Base-by-base conservation (phyloP, 2,113 vertebrate genomes). In the Stercorarius parasiticus region DNA sequence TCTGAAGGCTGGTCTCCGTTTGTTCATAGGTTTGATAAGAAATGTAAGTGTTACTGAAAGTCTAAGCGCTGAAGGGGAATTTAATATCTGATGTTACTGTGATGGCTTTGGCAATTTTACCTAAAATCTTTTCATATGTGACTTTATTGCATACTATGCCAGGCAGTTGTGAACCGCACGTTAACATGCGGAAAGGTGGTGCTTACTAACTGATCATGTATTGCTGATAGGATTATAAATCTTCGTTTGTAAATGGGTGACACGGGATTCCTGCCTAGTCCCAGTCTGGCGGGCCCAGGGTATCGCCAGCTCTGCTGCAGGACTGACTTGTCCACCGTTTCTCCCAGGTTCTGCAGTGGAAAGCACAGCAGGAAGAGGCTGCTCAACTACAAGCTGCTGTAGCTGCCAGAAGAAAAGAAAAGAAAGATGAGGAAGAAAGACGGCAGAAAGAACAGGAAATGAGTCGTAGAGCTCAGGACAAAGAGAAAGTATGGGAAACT, bases 331-430 rank as follows among this genome's bases (percentile, higher is more conserved):
- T 82, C 69, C 25, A 69, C 74, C 5, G 1, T 67, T 90, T 82
- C 85, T 84, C 97, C 64, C 95, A 99, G 99, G 98, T 99, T 93
- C 97, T 98, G 53, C 98, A 98, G 58, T 99, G 99, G 99, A 98
- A 97, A 88, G 97, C 95, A 45, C 98, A 98, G 86, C 99, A 99
- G 97, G 98, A 99, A 96, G 99, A 99, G 97, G 97, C 98, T 91
- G 97, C 98, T 11, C 97, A 92, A 90, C 96, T 99, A 47, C 99
- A 99, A 97, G 98, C 98, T 92, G 98, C 98, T 78, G 97, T 99
- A 73, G 98, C 98, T 96, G 97, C 98, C 64, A 97, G 98, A 96
- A 98, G 97, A 92, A 98, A 97, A 85, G 98, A 98, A 91, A 98
- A 98, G 92, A 97, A 99, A 91, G 96, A 98, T 52, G 98, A 98